These are phyloP conservation scores for Ceryle rudis DNA, from an alignment of 2,797 vertebrate species.

Conservation along the genomic window DNA sequence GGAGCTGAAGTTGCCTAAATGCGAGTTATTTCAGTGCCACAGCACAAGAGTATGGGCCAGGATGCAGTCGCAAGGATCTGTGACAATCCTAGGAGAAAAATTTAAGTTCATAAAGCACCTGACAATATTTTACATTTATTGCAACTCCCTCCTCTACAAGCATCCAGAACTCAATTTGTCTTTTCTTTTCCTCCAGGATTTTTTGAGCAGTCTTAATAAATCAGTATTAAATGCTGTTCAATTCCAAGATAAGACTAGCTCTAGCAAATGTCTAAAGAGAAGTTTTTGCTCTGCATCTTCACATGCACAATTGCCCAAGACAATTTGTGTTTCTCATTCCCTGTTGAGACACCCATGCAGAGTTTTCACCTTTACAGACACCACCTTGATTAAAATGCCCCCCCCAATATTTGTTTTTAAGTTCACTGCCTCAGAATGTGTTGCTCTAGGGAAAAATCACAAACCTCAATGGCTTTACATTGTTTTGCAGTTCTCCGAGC, in stretches of 20 bases:
- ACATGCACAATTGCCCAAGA: not conserved
- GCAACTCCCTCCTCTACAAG: not conserved
- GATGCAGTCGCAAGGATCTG: not conserved
- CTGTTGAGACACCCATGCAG: not conserved
- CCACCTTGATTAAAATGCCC: not conserved
- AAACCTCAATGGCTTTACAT: not conserved
- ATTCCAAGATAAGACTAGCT: not conserved
- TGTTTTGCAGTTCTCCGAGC: not conserved
- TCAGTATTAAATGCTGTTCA: not conserved
- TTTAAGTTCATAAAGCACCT: not conserved
- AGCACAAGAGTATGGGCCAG: not conserved
- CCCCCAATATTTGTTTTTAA: not conserved
- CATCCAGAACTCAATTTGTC: not conserved
- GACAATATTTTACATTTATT: not conserved
- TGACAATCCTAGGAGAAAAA: not conserved
- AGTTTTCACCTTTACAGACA: not conserved
- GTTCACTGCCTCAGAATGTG: not conserved
- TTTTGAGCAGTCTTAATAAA: not conserved
- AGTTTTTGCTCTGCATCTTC: not conserved
- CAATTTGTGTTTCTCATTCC: not conserved
- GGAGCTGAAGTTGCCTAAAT: not conserved
- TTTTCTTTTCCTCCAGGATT: not conserved
- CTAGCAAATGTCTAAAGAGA: not conserved
- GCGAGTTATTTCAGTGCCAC: not conserved
- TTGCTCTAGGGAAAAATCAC: not conserved